Conservation (phyloP, 2,113 vertebrate species). For the Struthidea cinerea region DNA sequence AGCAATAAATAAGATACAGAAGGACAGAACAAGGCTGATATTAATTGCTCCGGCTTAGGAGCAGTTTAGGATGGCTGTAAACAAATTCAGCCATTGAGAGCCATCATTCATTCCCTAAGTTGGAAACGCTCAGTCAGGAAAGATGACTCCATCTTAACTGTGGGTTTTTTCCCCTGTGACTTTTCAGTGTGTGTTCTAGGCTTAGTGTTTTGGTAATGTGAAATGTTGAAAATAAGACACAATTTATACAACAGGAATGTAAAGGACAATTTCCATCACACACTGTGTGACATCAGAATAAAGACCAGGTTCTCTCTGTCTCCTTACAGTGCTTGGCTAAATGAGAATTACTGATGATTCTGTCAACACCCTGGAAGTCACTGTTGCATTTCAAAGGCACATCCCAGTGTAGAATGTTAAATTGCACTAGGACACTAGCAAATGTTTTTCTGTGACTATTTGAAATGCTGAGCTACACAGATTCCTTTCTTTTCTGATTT, state of each 20-base stretch:
- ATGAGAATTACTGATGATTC: neutral
- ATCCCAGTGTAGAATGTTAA: neutral
- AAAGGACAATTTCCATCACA: neutral
- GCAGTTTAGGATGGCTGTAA: neutral
- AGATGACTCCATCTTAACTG: neutral
- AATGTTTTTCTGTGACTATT: neutral
- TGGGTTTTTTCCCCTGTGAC: accelerated
- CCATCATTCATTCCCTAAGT: neutral
- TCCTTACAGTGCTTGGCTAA: neutral
- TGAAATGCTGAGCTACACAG: neutral
- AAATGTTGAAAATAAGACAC: neutral
- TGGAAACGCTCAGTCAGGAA: neutral
- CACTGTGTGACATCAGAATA: neutral
- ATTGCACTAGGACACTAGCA: neutral
- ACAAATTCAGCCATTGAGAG: neutral
- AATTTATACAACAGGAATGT: neutral
- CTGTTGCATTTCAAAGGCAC: constrained; percentile 12
- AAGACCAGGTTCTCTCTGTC: neutral
- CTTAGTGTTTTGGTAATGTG: neutral
- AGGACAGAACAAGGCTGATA: neutral
- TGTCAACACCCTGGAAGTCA: neutral
- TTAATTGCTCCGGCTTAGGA: neutral
- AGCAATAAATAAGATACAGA: neutral
- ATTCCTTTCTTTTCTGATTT: constrained; percentile 6
- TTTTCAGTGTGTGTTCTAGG: neutral